A percentile compares a stretch with the other conserved stretches of the same genome.
Conservation (phyloP, 2,113 vertebrate species). For the Chinchilla lanigera region DNA sequence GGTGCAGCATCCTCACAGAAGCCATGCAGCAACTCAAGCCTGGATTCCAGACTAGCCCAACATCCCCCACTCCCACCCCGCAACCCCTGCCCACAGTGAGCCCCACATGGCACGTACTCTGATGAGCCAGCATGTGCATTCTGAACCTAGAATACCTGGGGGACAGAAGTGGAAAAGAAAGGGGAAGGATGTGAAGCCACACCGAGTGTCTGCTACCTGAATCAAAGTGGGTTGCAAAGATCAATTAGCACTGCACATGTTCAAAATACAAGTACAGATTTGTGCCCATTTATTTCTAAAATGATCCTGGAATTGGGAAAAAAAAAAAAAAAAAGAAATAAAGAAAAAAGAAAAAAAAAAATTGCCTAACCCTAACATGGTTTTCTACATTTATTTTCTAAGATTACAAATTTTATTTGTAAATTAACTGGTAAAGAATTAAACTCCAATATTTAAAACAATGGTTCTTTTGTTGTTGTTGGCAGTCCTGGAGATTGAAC, state of each 20-base stretch:
- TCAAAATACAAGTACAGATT: background rate
- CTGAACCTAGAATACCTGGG: background rate
- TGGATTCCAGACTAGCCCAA: background rate
- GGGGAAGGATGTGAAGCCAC: background rate
- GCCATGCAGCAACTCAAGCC: background rate
- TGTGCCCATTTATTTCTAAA: background rate
- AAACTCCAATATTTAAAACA: background rate
- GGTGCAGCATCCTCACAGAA: background rate
- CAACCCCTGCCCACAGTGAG: background rate
- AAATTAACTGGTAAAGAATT: background rate
- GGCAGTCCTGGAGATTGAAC: background rate
- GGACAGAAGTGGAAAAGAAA: background rate
- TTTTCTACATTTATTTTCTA: background rate
- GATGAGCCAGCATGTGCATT: background rate
- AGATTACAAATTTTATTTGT: background rate
- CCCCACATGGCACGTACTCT: background rate
- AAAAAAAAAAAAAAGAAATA: no score
- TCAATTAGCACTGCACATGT: background rate
- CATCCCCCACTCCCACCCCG: background rate
- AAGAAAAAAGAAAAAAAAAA: background rate
- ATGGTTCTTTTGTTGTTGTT: background rate
- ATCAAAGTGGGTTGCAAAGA: background rate
- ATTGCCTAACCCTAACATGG: background rate
- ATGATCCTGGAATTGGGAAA: background rate
- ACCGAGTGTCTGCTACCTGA: background rate